Base-by-base conservation (phyloP, 2,888 invertebrate species). In the Stenchaetothrips biformis region DNA sequence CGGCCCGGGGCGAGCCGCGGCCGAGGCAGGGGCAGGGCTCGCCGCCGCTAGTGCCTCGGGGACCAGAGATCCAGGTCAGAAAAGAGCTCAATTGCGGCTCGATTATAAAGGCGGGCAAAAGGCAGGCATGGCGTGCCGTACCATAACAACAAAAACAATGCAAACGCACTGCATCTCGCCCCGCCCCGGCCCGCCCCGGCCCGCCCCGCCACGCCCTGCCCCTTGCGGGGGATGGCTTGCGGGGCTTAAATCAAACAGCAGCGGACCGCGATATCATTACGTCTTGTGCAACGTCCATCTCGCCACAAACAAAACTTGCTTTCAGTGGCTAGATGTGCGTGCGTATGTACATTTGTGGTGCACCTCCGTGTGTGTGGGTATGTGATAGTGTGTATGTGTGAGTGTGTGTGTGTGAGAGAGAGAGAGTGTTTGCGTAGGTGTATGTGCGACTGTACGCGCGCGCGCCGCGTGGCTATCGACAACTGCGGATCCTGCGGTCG, bases 61-160 rank as follows among this genome's bases (percentile, higher is more conserved):
- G 59, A 18, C 18, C 59, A 59, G 59, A 74, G 59, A 74, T 74
- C 67, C 67, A 74, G 67, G 67, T 74, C 67, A 74, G 67, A 74
- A 74, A 74, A 74, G 67, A 74, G 25, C 25, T 74, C 67, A 25
- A 74, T 74, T 74, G 67, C 67, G 67, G 25, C 21, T 74, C 67
- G 67, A 74, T 74, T 74, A 74, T 11, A 25, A 21, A 25, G 53
- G 13, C 53, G 53, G 67, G 67, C 67, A 74, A 59, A 74, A 25
- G 25, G 67, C 67, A 53, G 67, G 37, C 37, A 37, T 37, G 37
- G 37, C 37, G 37, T 37, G 37, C 37, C 37, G 37, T 37, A 37
- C 37, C 37, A 37, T 37, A 37, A 37, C 37, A 37, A 37, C 37
- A 37, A 37, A 37, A 37, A 37, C 37, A 37, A 37, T 37, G 37